A percentile compares a stretch with the other conserved stretches of the same genome.
Conservation (phyloP, 2,888 invertebrate genomes). For the Helleia helle region DNA sequence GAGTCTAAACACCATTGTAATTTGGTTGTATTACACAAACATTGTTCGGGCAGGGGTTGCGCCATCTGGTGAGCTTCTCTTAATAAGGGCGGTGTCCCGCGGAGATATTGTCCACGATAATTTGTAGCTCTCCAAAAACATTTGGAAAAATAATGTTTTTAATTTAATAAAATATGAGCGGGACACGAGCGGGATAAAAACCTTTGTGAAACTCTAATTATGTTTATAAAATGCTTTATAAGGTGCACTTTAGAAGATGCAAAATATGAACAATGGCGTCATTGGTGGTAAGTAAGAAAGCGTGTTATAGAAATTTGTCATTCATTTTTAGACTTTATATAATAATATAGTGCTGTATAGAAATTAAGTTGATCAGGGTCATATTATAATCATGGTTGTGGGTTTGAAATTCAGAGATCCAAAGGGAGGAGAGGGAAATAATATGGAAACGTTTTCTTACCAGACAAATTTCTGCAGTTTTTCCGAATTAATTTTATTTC, state of each 20-base stretch:
- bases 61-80: constrained; percentile 58
- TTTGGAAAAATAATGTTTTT: constrained; percentile 64
- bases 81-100: constrained; percentile 57
- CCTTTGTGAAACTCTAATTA: not conserved
- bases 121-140: constrained; percentile 67
- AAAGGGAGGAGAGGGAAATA: no score
- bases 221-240: not conserved
- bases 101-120: constrained; percentile 62
- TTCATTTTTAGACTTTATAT: no score
- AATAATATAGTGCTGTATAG: no score
- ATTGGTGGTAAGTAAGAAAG: no score
- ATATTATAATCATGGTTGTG: no score
- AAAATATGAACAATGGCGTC: not conserved
- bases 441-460: no score
- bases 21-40: constrained; percentile 27
- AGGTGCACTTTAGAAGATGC: no score
- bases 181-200: not conserved
- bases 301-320: no score
- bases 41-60: constrained; percentile 34
- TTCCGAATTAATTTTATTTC: no score
- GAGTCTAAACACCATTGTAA: constrained; percentile 20
- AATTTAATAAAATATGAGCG: constrained; percentile 46
- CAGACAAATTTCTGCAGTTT: no score
- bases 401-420: no score
- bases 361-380: no score